Conservation (phyloP, 1,140 invertebrate species). For the Doryteuthis pealeii region DNA sequence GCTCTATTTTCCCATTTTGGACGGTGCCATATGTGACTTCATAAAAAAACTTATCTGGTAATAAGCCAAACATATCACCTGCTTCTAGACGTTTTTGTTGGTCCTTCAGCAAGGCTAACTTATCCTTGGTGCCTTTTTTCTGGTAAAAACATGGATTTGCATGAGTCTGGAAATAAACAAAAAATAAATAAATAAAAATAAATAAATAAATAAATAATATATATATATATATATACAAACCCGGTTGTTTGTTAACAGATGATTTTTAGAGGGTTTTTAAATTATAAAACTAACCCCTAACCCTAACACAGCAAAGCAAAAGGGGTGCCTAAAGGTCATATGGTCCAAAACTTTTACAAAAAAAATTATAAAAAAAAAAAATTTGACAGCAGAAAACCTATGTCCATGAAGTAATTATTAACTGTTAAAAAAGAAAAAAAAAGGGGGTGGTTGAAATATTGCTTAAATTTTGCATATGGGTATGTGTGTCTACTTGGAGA, state of each 20-base stretch:
- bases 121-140: conserved; percentile 25
- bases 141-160: conserved; percentile 56
- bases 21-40: conserved; percentile 29
- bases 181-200: background rate
- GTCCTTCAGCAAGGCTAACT: conserved; percentile 42
- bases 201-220: background rate
- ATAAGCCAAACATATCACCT: conserved; percentile 34
- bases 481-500: too few relatives aligned
- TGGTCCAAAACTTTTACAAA: too few relatives aligned
- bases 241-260: background rate
- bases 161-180: conserved; percentile 48
- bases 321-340: too few relatives aligned
- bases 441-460: too few relatives aligned
- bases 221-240: background rate
- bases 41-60: conserved; percentile 52
- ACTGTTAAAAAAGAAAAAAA: too few relatives aligned
- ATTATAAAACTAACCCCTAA: too few relatives aligned
- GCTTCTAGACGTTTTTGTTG: conserved; percentile 36
- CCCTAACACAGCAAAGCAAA: too few relatives aligned
- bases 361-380: too few relatives aligned
- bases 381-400: too few relatives aligned
- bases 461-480: too few relatives aligned
- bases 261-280: too few relatives aligned
- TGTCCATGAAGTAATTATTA: too few relatives aligned
- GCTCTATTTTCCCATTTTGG: conserved; percentile 9